A percentile compares a stretch with the other conserved stretches of the same genome.
Conservation (phyloP, 1,140 invertebrate genomes). For the Agraylea sexmaculata region DNA sequence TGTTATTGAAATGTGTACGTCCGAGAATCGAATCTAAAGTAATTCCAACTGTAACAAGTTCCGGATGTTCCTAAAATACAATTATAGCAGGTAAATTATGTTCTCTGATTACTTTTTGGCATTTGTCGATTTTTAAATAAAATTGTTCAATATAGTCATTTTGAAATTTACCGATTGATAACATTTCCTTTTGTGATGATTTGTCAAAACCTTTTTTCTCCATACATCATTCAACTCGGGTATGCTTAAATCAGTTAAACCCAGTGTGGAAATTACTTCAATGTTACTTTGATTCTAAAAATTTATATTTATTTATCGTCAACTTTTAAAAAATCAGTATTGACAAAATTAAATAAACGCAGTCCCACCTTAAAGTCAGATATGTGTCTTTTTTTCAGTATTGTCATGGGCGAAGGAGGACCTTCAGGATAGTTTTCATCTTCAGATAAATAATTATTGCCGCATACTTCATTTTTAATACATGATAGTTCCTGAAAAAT, state of each 20-base stretch:
- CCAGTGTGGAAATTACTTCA: slow-evolving; percentile 16
- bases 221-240: slow-evolving; percentile 15
- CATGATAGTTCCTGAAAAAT: slow-evolving; percentile 40
- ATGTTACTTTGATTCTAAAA: no score
- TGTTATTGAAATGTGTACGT: no score
- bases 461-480: slow-evolving; percentile 48
- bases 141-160: slow-evolving; percentile 1
- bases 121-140: not conserved
- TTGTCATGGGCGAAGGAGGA: slow-evolving; percentile 26
- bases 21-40: slow-evolving; percentile 28
- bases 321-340: no score
- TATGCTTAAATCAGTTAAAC: slow-evolving; percentile 8
- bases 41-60: slow-evolving; percentile 33
- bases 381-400: slow-evolving; percentile 6
- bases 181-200: slow-evolving; percentile 9
- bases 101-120: not conserved
- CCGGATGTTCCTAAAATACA: slow-evolving; percentile 33
- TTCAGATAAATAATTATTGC: slow-evolving; percentile 52
- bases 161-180: slow-evolving; percentile 7
- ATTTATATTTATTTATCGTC: no score
- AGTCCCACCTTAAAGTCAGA: slow-evolving; percentile 5
- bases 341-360: not conserved
- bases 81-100: slow-evolving; percentile 3
- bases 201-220: slow-evolving; percentile 12
- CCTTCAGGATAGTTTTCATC: slow-evolving; percentile 60